Evolutionary conservation across 2,888 invertebrate genomes (phyloP).

Genomic region (Pollenia angustigena): DNA sequence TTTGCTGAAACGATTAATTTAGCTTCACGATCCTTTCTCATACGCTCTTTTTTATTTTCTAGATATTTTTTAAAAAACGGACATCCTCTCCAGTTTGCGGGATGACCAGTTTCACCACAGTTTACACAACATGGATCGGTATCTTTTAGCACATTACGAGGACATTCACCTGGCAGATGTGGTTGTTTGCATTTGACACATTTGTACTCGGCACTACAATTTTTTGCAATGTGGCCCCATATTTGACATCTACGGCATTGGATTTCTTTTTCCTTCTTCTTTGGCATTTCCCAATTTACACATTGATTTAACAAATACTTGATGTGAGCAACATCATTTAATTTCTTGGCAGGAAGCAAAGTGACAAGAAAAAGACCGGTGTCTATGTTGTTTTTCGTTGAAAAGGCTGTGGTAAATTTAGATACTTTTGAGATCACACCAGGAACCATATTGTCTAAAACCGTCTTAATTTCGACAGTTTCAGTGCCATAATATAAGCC

Average conservation of each 20-base stretch:
- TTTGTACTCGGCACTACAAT: background rate
- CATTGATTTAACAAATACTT: background rate
- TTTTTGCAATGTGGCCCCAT: no score
- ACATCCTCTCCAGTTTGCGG: no score
- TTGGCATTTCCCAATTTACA: no score
- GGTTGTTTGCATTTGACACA: background rate
- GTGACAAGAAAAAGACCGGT: background rate
- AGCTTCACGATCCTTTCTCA: no score
- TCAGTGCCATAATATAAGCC: background rate
- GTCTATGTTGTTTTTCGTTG: background rate
- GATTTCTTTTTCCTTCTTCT: no score
- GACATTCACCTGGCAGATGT: background rate
- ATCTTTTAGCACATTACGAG: no score
- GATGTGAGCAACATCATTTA: background rate
- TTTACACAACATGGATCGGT: no score
- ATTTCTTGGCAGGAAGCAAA: background rate
- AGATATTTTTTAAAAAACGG: no score
- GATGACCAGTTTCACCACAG: no score
- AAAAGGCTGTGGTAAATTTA: background rate
- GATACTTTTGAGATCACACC: background rate
- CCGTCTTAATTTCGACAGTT: background rate
- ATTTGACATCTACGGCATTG: no score
- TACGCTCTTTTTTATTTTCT: no score
- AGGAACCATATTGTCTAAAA: background rate
- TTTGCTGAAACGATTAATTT: no score